phyloP scores from a whole-genome alignment of 2,797 vertebrate species.

The Mionectes olivaceus region DNA sequence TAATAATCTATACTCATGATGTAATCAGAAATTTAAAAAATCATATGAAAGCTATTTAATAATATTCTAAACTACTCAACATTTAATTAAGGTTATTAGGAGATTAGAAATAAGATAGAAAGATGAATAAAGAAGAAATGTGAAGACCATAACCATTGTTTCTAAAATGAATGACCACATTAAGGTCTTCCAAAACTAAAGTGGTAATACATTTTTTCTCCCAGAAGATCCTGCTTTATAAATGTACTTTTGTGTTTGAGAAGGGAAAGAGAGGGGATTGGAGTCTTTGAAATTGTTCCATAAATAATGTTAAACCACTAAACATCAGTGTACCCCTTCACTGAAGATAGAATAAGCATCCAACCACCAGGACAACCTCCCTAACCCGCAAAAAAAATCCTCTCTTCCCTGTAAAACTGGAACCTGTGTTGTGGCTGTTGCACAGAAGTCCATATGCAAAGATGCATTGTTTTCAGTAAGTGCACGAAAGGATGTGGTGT shows the following conservation, averaged over 20 bases:
- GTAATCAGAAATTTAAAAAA: conserved; percentile 49
- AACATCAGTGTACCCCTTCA: not conserved
- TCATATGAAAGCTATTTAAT: conserved; percentile 52
- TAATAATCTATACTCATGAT: conserved; percentile 41
- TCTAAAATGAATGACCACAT: conserved; percentile 40
- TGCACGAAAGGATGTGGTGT: accelerated
- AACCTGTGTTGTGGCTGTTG: no score
- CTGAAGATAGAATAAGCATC: not conserved
- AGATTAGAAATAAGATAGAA: conserved; percentile 50
- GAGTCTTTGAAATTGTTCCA: conserved; percentile 7
- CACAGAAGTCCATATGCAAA: accelerated
- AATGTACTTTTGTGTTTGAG: not conserved
- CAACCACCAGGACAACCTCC: not conserved
- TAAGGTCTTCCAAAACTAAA: conserved; percentile 4
- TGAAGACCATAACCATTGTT: conserved; percentile 27
- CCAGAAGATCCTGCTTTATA: not conserved
- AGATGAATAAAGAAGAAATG: conserved; percentile 46
- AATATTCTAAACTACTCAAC: conserved; percentile 49
- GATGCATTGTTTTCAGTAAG: accelerated
- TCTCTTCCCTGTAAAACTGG: not conserved
- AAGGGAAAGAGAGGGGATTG: not conserved
- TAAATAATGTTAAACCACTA: not conserved
- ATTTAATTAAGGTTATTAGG: conserved; percentile 62
- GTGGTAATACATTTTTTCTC: not conserved
- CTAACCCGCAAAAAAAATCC: not conserved